Conservation (phyloP, 2,888 invertebrate genomes). For the Aplocera efformata region DNA sequence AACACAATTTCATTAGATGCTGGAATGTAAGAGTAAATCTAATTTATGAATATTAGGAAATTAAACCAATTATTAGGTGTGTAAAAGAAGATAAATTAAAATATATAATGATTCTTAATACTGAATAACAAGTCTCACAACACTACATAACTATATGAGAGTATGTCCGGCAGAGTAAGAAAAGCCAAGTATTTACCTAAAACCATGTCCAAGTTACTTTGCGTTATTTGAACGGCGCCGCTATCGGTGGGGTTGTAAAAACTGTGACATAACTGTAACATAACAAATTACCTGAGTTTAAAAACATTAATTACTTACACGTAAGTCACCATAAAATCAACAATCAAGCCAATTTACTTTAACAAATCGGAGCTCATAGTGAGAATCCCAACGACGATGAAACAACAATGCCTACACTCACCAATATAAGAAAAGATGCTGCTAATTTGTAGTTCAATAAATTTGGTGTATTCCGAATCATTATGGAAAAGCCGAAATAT, state of each 20-base stretch:
- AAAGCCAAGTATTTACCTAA: slow-evolving; percentile 82
- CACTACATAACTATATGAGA: background rate
- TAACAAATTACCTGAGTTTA: slow-evolving; percentile 51
- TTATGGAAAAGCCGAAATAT: slow-evolving; percentile 32
- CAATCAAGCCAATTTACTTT: slow-evolving; percentile 38
- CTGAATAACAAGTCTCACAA: background rate
- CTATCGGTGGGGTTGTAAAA: slow-evolving; percentile 89
- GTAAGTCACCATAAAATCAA: slow-evolving; percentile 64
- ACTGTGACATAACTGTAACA: slow-evolving; percentile 74
- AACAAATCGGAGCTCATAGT: slow-evolving; percentile 25
- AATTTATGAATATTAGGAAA: too few species aligned
- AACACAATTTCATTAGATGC: slow-evolving; percentile 98
- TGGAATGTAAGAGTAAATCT: too few species aligned
- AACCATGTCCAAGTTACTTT: slow-evolving; percentile 90
- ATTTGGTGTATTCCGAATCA: slow-evolving; percentile 46
- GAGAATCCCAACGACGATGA: slow-evolving; percentile 1
- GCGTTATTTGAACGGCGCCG: slow-evolving; percentile 90
- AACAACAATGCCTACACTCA: slow-evolving; percentile 37
- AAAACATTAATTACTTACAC: slow-evolving; percentile 54
- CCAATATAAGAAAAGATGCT: slow-evolving; percentile 56
- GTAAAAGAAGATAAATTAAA: too few species aligned
- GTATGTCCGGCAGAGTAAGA: slow-evolving; percentile 6
- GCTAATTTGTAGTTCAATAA: slow-evolving; percentile 51
- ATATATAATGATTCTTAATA: too few species aligned
- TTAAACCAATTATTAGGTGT: too few species aligned